Base-by-base conservation (phyloP, 2,888 invertebrate genomes). In the Lysandra bellargus region DNA sequence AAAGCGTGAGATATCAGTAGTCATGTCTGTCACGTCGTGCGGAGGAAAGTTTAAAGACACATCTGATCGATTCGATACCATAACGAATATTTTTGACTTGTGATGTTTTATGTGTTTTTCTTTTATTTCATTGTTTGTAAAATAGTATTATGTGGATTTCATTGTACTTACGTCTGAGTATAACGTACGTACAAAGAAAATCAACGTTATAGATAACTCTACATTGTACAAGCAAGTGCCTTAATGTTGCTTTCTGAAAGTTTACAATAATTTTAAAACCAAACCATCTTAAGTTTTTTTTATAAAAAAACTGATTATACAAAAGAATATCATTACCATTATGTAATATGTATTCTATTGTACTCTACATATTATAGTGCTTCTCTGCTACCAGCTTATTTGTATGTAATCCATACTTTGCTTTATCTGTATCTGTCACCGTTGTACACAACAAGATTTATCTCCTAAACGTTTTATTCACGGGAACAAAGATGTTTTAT, bases 401-500 rank as follows among this genome's bases (percentile, higher is more conserved):
- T 49, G 2, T 2, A 49, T 49, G 2, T 2, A 49, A 49, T 49
- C 9, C 49, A 7, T 61, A n/a, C 7, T 61, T 61, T n/a, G 61
- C n/a, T 61, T 61, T 61, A 61, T 61, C 61, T 61, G 61, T 61
- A 61, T n/a, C 61, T n/a, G 61, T 4, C 61, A 17, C 57, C 57
- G 17, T 17, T 57, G 17, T 61, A 30, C 4, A 64, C 9, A 64
- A 4, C 14, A 17, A 9, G 64, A 30, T 64, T 64, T 64, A 64
- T 57, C n/a, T 75, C 64, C 80, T 78, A 80, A 78, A 64, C 74
- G 77, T 72, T 80, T 61, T 69, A 73, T 79, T 80, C 81, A 83
- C 83, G 85, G 78, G 82, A 78, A 83, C 91, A 90, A 90, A 89
- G 90, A 86, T 85, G 82, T 84, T 87, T 87, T 90, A 88, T 90